Evolutionary conservation across 2,888 invertebrate species (phyloP).

Genomic region (Unio pictorum): DNA sequence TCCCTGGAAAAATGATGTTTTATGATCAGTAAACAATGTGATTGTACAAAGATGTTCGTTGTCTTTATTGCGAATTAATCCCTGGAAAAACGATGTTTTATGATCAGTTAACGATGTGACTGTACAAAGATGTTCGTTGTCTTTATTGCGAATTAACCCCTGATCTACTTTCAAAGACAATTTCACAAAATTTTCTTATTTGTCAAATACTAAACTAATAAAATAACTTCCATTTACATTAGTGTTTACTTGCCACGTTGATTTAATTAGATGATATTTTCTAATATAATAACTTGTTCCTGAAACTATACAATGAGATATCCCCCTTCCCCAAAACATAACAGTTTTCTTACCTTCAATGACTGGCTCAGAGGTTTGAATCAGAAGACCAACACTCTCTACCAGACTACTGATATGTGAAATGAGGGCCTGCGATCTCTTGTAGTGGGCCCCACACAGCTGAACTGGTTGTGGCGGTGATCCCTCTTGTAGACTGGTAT

Average conservation of each 20-base stretch:
- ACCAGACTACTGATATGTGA: constrained; percentile 50
- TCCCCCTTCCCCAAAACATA: not conserved
- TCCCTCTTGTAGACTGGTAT: constrained; percentile 46
- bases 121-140: too few species aligned
- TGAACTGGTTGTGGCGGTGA: constrained; percentile 35
- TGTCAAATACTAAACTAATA: not conserved
- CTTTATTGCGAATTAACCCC: too few species aligned
- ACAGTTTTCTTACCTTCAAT: constrained; percentile 37
- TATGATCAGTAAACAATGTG: too few species aligned
- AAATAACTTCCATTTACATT: too few species aligned
- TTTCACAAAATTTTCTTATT: not conserved
- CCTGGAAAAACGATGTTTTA: too few species aligned
- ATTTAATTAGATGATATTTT: too few species aligned
- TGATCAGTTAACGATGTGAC: too few species aligned
- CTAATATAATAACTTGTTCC: too few species aligned
- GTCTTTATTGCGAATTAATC: too few species aligned
- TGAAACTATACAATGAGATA: not conserved
- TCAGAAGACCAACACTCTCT: constrained; percentile 45
- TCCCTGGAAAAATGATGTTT: too few species aligned
- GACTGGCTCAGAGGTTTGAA: constrained; percentile 45
- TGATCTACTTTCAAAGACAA: not conserved
- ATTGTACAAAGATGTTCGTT: too few species aligned
- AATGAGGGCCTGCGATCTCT: constrained; percentile 46
- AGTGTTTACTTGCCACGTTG: too few species aligned
- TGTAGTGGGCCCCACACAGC: constrained; percentile 50